Evolutionary conservation across 2,113 vertebrate species (phyloP).

Genomic region (Nothoprocta pentlandii): DNA sequence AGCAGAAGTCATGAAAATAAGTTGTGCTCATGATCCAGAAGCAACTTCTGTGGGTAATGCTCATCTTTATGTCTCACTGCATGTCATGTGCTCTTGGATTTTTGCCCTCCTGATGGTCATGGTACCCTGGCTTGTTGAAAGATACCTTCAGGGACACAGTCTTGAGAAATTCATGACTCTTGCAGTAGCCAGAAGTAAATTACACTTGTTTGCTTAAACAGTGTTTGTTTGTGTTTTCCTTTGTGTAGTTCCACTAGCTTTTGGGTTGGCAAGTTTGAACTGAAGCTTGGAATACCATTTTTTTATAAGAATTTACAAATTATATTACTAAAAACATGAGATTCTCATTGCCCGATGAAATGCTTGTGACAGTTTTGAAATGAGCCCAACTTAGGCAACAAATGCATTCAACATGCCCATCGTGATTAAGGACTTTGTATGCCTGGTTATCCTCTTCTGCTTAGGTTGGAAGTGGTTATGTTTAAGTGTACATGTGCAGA

Average conservation of each 20-base stretch:
- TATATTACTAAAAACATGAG: accelerated
- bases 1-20: not conserved
- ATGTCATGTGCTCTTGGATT: not conserved
- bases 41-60: not conserved
- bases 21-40: not conserved
- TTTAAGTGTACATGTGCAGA: accelerated
- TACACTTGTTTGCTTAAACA: not conserved
- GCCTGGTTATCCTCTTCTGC: not conserved
- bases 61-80: no score
- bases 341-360: not conserved
- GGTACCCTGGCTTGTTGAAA: not conserved
- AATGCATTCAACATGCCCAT: accelerated
- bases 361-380: not conserved
- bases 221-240: not conserved
- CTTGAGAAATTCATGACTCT: not conserved
- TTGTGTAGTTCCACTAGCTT: not conserved
- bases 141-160: accelerated
- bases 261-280: not conserved
- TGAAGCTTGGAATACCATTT: not conserved
- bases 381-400: accelerated
- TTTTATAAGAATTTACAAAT: not conserved
- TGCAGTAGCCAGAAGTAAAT: not conserved
- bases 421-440: not conserved
- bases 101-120: not conserved
- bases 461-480: not conserved